These are phyloP conservation scores for Bombylius discolor DNA, from an alignment of 2,888 invertebrate species.

Conservation along the genomic window DNA sequence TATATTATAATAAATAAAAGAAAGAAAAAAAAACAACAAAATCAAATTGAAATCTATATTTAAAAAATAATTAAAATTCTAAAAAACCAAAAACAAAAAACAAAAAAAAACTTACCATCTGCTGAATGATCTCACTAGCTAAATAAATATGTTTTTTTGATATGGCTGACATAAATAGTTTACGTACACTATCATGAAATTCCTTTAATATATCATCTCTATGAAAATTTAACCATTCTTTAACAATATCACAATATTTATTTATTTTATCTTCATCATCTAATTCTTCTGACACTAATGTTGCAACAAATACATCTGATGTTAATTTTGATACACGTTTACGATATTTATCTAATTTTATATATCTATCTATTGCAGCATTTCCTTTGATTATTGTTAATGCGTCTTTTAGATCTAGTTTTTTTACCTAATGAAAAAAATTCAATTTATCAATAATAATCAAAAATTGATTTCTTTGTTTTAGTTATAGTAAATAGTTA, in stretches of 20 bases:
- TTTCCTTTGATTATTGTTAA: slow-evolving; percentile 5
- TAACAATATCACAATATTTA: slow-evolving; percentile 7
- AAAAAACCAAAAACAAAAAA: not conserved
- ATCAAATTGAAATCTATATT: not conserved
- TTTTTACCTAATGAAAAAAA: slow-evolving; percentile 1
- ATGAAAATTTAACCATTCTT: slow-evolving; percentile 7
- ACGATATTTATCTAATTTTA: slow-evolving; percentile 4
- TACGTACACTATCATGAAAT: slow-evolving; percentile 7
- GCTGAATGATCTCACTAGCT: slow-evolving; percentile 8
- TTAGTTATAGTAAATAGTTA: no score
- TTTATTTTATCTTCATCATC: slow-evolving; percentile 2
- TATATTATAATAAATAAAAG: not conserved
- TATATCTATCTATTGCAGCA: not conserved
- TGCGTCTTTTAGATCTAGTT: not conserved
- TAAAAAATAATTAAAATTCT: no score
- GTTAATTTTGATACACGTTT: slow-evolving; percentile 6
- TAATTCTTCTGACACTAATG: slow-evolving; percentile 3
- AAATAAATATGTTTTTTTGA: slow-evolving; percentile 7
- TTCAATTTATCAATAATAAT: no score
- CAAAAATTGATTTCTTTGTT: no score
- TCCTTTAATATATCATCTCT: not conserved
- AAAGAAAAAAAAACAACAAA: not conserved
- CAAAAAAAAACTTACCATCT: slow-evolving; percentile 4
- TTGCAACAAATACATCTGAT: slow-evolving; percentile 5
- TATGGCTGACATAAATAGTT: slow-evolving; percentile 7